Conservation (phyloP, 2,888 invertebrate species). For the Anaspis maculata region DNA sequence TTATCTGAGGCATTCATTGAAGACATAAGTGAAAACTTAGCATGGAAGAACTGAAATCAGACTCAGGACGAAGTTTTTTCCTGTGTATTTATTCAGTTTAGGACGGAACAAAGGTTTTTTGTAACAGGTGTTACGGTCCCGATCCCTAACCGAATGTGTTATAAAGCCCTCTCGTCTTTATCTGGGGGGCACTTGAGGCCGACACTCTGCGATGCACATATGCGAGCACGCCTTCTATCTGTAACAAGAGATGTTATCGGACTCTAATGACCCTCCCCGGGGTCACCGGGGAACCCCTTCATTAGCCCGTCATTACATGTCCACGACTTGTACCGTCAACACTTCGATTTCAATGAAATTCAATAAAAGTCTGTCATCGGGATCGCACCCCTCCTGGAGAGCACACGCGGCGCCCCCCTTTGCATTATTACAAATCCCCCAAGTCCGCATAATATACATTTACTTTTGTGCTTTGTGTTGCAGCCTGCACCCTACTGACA, state of each 20-base stretch:
- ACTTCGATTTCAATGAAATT: constrained; percentile 36
- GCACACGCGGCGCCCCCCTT: constrained; percentile 5
- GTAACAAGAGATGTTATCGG: constrained; percentile 41
- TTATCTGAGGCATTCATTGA: too few relatives aligned
- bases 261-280: constrained; percentile 39
- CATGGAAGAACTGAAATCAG: too few relatives aligned
- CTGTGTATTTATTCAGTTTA: too few relatives aligned
- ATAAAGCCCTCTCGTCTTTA: too few relatives aligned
- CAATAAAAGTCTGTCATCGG: constrained; percentile 30
- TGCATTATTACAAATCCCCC: too few relatives aligned
- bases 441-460: too few relatives aligned
- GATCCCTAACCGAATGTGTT: too few relatives aligned
- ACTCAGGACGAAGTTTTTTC: too few relatives aligned
- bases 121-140: too few relatives aligned
- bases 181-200: constrained; percentile 38
- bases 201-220: constrained; percentile 35
- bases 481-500: too few relatives aligned
- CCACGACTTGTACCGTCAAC: constrained; percentile 31
- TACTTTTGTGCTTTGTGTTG: constrained; percentile 1
- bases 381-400: constrained; percentile 6
- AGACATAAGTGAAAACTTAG: too few relatives aligned
- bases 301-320: constrained; percentile 38
- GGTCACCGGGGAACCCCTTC: constrained; percentile 33
- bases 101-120: too few relatives aligned
- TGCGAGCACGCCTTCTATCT: constrained; percentile 32